Base-by-base conservation (phyloP, 2,113 vertebrate genomes). In the Synchiropus splendidus region DNA sequence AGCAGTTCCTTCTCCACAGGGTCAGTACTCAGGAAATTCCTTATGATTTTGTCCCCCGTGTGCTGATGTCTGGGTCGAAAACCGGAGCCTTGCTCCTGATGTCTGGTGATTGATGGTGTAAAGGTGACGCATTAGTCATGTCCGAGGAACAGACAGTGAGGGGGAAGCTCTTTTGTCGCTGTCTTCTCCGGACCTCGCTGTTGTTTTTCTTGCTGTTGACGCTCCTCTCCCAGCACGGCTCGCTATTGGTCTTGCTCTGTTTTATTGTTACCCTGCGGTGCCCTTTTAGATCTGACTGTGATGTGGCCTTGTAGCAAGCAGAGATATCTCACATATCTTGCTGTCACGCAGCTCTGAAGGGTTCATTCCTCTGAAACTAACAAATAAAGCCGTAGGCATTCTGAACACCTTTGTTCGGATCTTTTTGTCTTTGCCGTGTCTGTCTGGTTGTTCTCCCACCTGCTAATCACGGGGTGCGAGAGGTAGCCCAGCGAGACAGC, bases 71-170 rank as follows among this genome's bases (percentile, higher is more conserved):
- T 37, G 45, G 47, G 63, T 70, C 35, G 52, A 68, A 63, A 3
- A 17, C 12, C 12, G 11, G 48, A 44, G 48, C n/a, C n/a, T n/a
- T n/a, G n/a, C n/a, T n/a, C n/a, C n/a, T n/a, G n/a, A n/a, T n/a
- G n/a, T 64, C 54, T 8, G 36, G 31, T 64, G 70, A 75, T 58
- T 63, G 69, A 78, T 75, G 58, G 61, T 6, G 39, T 37, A 15
- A 51, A 49, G 48, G 63, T 66, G 72, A 75, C 73, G 64, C 58
- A 75, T 78, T 61, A 65, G 68, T 54, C 39, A 38, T 48, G 62
- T 72, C 65, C 45, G 16, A 31, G 36, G 52, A 62, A 54, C 54
- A 49, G 53, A 55, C 66, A 58, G 48, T 51, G 15, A 48, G 45
- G 45, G 39, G 50, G 54, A 41, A 54, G 61, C 63, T 73, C 50